Evolutionary conservation across 2,797 vertebrate species (phyloP), one percentile per base, ranked within the genome.

Genomic region (Leptatherina wallacei): DNA sequence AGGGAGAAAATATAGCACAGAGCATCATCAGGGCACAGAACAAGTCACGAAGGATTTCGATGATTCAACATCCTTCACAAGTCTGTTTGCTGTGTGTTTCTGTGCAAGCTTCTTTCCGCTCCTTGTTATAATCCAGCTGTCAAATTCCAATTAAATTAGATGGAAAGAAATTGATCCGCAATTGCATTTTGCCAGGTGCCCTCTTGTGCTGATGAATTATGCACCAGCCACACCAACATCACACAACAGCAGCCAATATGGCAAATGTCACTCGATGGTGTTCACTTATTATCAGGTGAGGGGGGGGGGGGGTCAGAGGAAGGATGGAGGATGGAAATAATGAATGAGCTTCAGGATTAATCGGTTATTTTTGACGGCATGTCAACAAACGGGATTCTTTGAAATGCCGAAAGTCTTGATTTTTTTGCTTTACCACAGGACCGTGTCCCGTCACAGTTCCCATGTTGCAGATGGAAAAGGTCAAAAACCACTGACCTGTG

Each of bases 401-500:
- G 22, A 51, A 51, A 51, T n/a, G 47, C n/a, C 40, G 3, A 42
- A 20, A 44, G 42, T 44, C 42, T 44, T 44, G 42, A 44, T 2
- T 42, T 16, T 44, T 32, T 20, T 38, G 20, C 56, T 66, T 62
- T 10, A 5, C 1, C 8, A 1, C 12, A 11, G 33, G 3, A 2
- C 73, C 44, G 36, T 56, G 8, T 52, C 40, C 12, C 12, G 60
- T 32, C 13, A 7, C 10, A 16, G 68, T 62, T 77, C 74, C 62
- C 64, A 67, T 0, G 27, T 13, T 27, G 2, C 57, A 76, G 58
- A 77, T 60, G 67, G 42, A 63, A 0, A 29, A 68, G 78, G 71
- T 71, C 77, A 69, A 22, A 65, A 47, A 51, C 65, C 36, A 8
- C 62, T 87, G 83, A 89, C 74, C 81, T 79, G 75, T 70, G 24